phyloP scores from a whole-genome alignment of 2,888 invertebrate genomes.

The Caenorhabditis japonica region DNA sequence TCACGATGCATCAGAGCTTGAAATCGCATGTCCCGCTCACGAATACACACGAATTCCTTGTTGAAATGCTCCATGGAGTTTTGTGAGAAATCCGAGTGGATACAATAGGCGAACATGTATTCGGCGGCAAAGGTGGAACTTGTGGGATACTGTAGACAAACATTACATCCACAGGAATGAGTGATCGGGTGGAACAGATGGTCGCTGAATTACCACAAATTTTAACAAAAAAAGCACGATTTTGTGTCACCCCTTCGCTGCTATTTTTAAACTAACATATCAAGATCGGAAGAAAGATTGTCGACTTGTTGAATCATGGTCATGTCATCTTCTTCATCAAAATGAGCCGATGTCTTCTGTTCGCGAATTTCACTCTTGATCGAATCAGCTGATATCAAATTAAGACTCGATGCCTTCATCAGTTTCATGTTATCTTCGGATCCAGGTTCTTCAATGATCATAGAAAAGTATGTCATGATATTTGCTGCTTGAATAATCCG shows the following conservation, averaged over 20 bases:
- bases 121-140: constrained; percentile 36
- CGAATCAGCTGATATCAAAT: constrained; percentile 22
- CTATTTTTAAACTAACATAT: too few relatives aligned
- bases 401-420: constrained; percentile 20
- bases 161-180: constrained; percentile 17
- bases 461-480: constrained; percentile 19
- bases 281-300: too few relatives aligned
- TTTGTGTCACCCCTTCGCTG: too few relatives aligned
- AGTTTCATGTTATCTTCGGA: constrained; percentile 18
- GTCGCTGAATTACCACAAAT: too few relatives aligned
- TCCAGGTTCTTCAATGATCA: constrained; percentile 21
- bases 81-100: constrained; percentile 22
- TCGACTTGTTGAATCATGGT: too few relatives aligned
- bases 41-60: constrained; percentile 19
- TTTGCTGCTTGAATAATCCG: constrained; percentile 41
- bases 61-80: constrained; percentile 26
- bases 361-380: too few relatives aligned
- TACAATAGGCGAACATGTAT: constrained; percentile 28
- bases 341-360: too few relatives aligned
- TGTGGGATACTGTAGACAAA: constrained; percentile 15
- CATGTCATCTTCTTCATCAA: too few relatives aligned
- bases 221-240: too few relatives aligned
- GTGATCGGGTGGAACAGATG: constrained; percentile 23
- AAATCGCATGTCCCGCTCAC: constrained; percentile 18
- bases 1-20: constrained; percentile 34